phyloP scores from a whole-genome alignment of 2,888 invertebrate species.

The Epirrhoe tristata region DNA sequence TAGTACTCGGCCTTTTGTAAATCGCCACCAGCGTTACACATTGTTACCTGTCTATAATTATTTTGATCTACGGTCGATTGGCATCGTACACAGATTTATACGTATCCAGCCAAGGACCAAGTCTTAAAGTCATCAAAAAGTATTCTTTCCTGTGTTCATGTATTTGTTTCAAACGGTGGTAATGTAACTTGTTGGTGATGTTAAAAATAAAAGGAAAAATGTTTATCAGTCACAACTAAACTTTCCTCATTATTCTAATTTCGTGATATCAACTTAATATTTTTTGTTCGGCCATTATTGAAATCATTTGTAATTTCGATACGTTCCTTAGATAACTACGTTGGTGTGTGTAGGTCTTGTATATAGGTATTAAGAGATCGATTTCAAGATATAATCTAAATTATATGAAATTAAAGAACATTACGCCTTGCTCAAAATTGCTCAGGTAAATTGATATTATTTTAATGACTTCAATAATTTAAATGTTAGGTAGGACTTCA shows the following conservation, averaged over 20 bases:
- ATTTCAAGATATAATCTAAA: conserved; percentile 62
- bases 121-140: background rate
- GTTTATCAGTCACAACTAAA: conserved; percentile 51
- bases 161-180: background rate
- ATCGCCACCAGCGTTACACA: conserved; percentile 33
- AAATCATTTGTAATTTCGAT: conserved; percentile 49
- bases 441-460: conserved; percentile 25
- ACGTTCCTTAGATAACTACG: conserved; percentile 11
- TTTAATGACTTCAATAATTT: background rate
- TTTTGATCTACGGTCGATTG: conserved; percentile 34
- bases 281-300: conserved; percentile 57
- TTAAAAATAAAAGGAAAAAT: conserved; percentile 14
- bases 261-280: conserved; percentile 49
- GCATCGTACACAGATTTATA: conserved; percentile 11
- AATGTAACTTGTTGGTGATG: background rate
- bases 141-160: background rate
- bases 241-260: conserved; percentile 55
- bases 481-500: background rate
- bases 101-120: background rate
- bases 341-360: background rate
- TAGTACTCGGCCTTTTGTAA: conserved; percentile 52
- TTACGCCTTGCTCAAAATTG: conserved; percentile 27
- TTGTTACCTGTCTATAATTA: conserved; percentile 39
- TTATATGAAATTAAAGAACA: conserved; percentile 38
- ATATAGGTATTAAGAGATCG: conserved; percentile 51